Percentiles rank a stretch among this genome's conserved stretches.
Evolutionary conservation across 2,888 invertebrate genomes (phyloP).

Genomic region (Hydrotaea diabolus): DNA sequence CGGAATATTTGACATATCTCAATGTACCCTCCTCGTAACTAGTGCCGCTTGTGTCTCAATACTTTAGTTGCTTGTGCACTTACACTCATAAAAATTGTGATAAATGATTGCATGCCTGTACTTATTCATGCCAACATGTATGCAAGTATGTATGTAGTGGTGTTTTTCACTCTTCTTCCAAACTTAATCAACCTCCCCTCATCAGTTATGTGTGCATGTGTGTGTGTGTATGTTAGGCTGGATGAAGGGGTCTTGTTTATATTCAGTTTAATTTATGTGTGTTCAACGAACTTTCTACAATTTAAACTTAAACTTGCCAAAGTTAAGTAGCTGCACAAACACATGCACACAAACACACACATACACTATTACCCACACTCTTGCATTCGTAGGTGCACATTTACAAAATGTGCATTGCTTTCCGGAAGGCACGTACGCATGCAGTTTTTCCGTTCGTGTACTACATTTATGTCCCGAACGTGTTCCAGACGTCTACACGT

Average conservation of each 20-base stretch:
- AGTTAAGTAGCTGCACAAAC: slow-evolving; percentile 62
- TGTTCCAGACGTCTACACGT: slow-evolving; percentile 55
- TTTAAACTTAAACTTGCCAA: slow-evolving; percentile 65
- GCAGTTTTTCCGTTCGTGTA: slow-evolving; percentile 66
- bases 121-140: slow-evolving; percentile 7
- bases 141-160: neutral
- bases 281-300: slow-evolving; percentile 66
- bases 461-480: slow-evolving; percentile 65
- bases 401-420: slow-evolving; percentile 44
- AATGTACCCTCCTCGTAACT: neutral
- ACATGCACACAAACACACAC: neutral
- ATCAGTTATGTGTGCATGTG: slow-evolving; percentile 30
- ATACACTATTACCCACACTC: slow-evolving; percentile 22
- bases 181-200: neutral
- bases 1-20: too few species aligned
- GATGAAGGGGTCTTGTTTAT: slow-evolving; percentile 19
- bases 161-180: neutral
- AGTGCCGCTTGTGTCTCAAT: neutral
- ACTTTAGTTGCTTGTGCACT: neutral
- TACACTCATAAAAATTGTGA: neutral
- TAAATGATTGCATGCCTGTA: slow-evolving; percentile 16
- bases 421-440: slow-evolving; percentile 63
- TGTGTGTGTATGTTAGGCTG: slow-evolving; percentile 16
- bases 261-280: slow-evolving; percentile 61
- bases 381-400: slow-evolving; percentile 16